These are phyloP conservation scores for Myanophis thanlyinensis DNA, from an alignment of 2,113 vertebrate genomes.

Conservation along the genomic window DNA sequence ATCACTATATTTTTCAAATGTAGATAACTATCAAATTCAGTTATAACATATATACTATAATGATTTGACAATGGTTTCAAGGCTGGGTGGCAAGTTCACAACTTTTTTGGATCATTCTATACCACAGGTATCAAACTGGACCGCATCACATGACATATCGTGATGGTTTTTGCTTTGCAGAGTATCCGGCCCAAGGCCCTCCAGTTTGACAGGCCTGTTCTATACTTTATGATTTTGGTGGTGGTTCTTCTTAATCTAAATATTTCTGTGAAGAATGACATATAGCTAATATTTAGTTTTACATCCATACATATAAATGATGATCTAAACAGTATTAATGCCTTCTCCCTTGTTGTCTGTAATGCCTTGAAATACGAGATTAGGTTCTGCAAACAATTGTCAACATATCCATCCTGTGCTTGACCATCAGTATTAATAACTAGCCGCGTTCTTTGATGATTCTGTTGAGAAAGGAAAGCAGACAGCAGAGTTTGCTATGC, in stretches of 20 bases:
- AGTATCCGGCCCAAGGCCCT: no score
- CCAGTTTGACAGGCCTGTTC: no score
- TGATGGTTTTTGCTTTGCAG: no score
- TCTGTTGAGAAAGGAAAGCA: constrained; percentile 56
- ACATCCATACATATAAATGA: constrained; percentile 72
- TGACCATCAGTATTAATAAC: constrained; percentile 70
- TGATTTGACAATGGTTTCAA: constrained; percentile 45
- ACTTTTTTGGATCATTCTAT: constrained; percentile 54
- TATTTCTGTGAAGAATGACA: constrained; percentile 56
- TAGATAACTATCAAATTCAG: constrained; percentile 35
- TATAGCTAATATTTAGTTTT: constrained; percentile 72
- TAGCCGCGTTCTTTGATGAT: constrained; percentile 64
- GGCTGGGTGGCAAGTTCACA: constrained; percentile 44
- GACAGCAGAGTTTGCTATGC: constrained; percentile 61
- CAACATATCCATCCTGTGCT: constrained; percentile 48
- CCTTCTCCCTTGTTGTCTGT: constrained; percentile 45
- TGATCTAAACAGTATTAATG: constrained; percentile 66
- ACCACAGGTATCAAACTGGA: no score
- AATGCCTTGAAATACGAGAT: constrained; percentile 61
- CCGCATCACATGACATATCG: no score
- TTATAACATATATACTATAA: constrained; percentile 33
- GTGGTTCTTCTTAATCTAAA: not conserved
- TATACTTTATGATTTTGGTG: constrained; percentile 32
- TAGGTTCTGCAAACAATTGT: constrained; percentile 58
- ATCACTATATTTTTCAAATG: not conserved